Conservation (phyloP, 1,140 invertebrate genomes). For the Magallana gigas region DNA sequence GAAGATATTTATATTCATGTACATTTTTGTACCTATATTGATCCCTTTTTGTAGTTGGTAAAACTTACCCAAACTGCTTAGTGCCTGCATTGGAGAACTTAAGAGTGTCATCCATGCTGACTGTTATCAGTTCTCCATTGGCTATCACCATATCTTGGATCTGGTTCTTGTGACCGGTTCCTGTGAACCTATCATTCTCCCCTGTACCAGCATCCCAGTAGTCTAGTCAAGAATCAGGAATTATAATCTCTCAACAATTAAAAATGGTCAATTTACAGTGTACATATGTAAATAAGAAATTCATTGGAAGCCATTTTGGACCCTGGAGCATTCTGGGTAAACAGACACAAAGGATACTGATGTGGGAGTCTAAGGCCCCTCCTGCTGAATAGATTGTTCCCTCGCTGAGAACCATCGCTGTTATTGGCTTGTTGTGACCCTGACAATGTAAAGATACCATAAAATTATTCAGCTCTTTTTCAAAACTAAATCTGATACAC, state of each 20-base stretch:
- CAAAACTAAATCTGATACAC: no score
- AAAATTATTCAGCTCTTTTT: no score
- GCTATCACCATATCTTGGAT: slow-evolving; percentile 91
- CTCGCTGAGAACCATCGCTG: slow-evolving; percentile 89
- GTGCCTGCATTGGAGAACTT: slow-evolving; percentile 85
- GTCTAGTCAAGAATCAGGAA: slow-evolving; percentile 71
- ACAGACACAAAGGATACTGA: slow-evolving; percentile 63
- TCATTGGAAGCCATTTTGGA: no score
- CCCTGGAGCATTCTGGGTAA: neutral
- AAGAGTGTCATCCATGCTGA: slow-evolving; percentile 94
- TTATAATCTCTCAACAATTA: neutral
- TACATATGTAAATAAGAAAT: neutral
- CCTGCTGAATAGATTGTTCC: slow-evolving; percentile 92
- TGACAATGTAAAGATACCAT: slow-evolving; percentile 69
- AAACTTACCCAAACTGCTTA: slow-evolving; percentile 83
- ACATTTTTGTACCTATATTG: no score
- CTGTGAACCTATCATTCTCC: slow-evolving; percentile 88
- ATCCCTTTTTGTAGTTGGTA: neutral
- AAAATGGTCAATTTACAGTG: neutral
- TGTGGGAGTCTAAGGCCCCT: slow-evolving; percentile 50
- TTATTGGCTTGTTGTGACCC: slow-evolving; percentile 99
- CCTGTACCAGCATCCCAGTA: slow-evolving; percentile 90
- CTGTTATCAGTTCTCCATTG: slow-evolving; percentile 87
- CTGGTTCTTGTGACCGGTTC: slow-evolving; percentile 95
- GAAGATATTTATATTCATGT: no score